Base-by-base conservation (phyloP, 2,888 invertebrate genomes). In the Noctua janthe region DNA sequence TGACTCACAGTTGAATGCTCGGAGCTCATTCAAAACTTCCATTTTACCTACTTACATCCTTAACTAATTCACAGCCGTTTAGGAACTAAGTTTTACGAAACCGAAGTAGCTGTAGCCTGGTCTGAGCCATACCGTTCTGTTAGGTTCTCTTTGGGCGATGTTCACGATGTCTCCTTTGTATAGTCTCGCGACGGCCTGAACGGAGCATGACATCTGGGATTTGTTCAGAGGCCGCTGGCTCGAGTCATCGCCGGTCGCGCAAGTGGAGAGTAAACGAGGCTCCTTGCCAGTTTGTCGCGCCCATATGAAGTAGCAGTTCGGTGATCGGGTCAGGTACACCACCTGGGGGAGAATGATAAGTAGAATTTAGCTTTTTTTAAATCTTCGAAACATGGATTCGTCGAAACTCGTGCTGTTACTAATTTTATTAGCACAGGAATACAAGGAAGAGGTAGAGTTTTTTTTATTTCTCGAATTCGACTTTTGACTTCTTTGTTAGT, bases 1-100 rank as follows among this genome's bases (percentile, higher is more conserved):
- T 86, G 84, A 90, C 76, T 86, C 83, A 88, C 76, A 77, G 69
- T 81, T 82, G 84, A 85, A 76, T 70, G 87, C 64, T 54, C 72
- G 78, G 81, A 78, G 78, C 47, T 64, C 80, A 80, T 71, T 86
- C 87, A 62, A 78, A 78, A 70, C 75, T 75, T 83, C 29, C 35
- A 75, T 74, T 83, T 79, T 78, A 82, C 80, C 74, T 87, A 39
- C 39, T 39, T 39, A 71, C 62, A 86, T 81, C 0, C 59, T 80
- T 81, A 81, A 81, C 39, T 87, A 90, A 91, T 90, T 94, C 94
- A 95, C 95, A 95, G 95, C 94, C 93, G 81, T 79, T 92, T 95
- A 96, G 94, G 96, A 95, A 94, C 95, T 94, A 89, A 97, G 93
- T 94, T 96, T 97, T 11, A 97, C 92, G 76, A 97, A 96, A 3